phyloP scores from a whole-genome alignment of 2,888 invertebrate species.

The Catotricha subobsoleta region DNA sequence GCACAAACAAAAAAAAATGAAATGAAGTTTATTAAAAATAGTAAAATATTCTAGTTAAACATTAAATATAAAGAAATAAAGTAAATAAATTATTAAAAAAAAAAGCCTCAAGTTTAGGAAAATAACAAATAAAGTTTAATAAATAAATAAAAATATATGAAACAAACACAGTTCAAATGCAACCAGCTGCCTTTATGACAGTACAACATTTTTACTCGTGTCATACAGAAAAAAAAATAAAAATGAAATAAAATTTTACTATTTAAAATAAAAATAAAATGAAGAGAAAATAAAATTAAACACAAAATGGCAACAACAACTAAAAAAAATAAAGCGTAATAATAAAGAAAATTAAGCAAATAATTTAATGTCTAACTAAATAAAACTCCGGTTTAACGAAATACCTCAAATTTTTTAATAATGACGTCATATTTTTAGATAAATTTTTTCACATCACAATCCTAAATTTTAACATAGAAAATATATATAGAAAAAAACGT shows the following conservation, averaged over 20 bases:
- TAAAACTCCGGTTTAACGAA: not conserved
- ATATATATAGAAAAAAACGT: too few species aligned
- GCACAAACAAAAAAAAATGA: not conserved
- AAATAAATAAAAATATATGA: not conserved
- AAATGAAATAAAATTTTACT: not conserved
- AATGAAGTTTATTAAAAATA: too few species aligned
- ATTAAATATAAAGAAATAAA: not conserved
- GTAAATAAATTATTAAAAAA: not conserved
- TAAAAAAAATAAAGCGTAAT: too few species aligned
- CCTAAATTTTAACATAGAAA: too few species aligned
- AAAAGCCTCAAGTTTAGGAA: too few species aligned
- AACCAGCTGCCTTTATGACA: conserved; percentile 5
- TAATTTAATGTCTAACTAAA: too few species aligned
- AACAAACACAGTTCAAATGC: conserved; percentile 4
- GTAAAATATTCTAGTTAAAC: not conserved
- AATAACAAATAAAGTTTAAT: too few species aligned
- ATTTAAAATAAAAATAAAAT: not conserved
- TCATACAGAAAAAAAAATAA: not conserved
- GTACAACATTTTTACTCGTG: conserved; percentile 5
- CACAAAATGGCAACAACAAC: too few species aligned
- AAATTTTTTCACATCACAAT: too few species aligned
- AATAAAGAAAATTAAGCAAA: too few species aligned
- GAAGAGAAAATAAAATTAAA: not conserved
- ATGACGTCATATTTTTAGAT: not conserved
- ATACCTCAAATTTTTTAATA: not conserved